Conservation (phyloP, 2,113 vertebrate genomes). For the Balaenoptera acutorostrata region DNA sequence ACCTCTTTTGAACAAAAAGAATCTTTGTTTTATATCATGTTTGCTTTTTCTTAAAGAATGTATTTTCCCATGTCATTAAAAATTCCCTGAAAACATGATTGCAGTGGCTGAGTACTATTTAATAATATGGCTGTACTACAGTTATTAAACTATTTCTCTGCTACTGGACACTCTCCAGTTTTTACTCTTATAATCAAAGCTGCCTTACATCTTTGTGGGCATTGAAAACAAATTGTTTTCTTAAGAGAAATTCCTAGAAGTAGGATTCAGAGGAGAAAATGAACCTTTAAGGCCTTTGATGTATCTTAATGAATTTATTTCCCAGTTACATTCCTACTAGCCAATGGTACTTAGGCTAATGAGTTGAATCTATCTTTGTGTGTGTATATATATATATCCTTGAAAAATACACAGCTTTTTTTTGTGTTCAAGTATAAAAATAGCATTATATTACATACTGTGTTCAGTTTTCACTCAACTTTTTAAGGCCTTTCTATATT, state of each 20-base stretch:
- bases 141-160: not conserved
- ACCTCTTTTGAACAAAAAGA: not conserved
- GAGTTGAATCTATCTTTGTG: not conserved
- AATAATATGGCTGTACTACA: not conserved
- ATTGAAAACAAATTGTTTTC: not conserved
- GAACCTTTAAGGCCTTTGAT: not conserved
- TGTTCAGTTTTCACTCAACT: not conserved
- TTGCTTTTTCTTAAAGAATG: not conserved
- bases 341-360: not conserved
- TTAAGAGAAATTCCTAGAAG: not conserved
- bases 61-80: not conserved
- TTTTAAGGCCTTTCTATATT: not conserved
- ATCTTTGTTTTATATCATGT: not conserved
- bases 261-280: not conserved
- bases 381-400: not conserved
- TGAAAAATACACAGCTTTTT: not conserved
- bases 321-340: not conserved
- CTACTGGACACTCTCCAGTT: not conserved
- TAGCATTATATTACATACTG: not conserved
- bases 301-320: not conserved
- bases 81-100: conserved; percentile 1
- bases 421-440: not conserved
- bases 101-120: not conserved
- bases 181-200: not conserved
- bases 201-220: not conserved